These are phyloP conservation scores for Psittacara wagleri DNA, from an alignment of 2,113 vertebrate genomes.

Conservation along the genomic window DNA sequence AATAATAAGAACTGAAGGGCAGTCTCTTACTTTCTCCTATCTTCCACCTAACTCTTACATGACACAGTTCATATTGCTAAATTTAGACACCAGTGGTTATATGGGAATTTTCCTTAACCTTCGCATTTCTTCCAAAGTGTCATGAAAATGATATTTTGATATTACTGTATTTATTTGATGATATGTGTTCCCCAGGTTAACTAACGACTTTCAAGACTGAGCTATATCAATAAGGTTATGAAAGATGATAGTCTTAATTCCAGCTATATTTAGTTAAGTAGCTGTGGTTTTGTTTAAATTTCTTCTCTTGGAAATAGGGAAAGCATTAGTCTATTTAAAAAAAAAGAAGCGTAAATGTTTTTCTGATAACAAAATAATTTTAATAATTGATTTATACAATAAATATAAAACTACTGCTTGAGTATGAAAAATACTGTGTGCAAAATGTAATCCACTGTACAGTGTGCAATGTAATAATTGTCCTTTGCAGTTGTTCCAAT, in stretches of 20 bases:
- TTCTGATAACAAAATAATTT: background rate
- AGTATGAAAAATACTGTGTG: background rate
- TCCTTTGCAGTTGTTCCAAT: background rate
- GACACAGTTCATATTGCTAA: background rate
- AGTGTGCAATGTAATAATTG: background rate
- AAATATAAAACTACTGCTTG: background rate
- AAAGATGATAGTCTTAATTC: background rate
- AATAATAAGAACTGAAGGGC: background rate
- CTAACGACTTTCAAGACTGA: background rate
- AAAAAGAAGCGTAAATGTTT: background rate
- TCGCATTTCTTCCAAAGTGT: background rate
- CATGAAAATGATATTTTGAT: background rate
- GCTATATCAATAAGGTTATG: background rate
- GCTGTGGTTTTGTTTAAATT: background rate
- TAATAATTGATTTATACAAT: background rate
- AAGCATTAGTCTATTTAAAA: background rate
- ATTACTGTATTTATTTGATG: background rate
- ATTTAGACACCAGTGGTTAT: background rate
- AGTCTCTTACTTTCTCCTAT: background rate
- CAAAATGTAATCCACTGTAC: background rate
- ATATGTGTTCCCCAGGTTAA: background rate
- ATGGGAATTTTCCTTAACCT: background rate
- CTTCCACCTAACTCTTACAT: background rate
- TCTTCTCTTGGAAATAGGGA: conserved; percentile 27
- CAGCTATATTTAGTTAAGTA: background rate